Evolutionary conservation across 2,888 invertebrate genomes (phyloP).

Genomic region (Stratiomys singularior): DNA sequence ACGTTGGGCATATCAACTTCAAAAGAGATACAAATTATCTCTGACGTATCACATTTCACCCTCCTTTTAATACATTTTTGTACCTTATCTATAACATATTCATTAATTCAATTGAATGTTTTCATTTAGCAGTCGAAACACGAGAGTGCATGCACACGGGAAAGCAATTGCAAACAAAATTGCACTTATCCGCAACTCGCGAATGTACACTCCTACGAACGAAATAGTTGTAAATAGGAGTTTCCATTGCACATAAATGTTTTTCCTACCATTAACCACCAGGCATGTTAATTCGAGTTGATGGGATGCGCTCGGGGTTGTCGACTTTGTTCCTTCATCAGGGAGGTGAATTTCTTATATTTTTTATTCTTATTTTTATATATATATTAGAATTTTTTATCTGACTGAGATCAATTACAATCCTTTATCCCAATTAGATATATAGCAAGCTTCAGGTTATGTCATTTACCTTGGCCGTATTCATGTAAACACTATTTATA

Average conservation of each 20-base stretch:
- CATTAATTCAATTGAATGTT: slow-evolving; percentile 45
- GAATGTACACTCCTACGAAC: slow-evolving; percentile 16
- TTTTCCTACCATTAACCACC: slow-evolving; percentile 45
- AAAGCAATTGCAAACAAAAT: slow-evolving; percentile 29
- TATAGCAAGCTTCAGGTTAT: no score
- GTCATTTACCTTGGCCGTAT: no score
- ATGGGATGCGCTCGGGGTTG: no score
- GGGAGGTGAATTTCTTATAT: no score
- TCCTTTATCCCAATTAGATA: no score
- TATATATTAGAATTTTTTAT: no score
- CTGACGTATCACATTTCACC: slow-evolving; percentile 38
- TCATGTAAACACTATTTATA: no score
- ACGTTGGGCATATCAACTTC: slow-evolving; percentile 24
- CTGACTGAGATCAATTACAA: no score
- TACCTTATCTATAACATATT: slow-evolving; percentile 42
- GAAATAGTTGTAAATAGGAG: slow-evolving; percentile 43
- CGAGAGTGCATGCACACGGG: slow-evolving; percentile 3
- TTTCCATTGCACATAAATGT: slow-evolving; percentile 34
- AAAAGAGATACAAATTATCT: slow-evolving; percentile 7
- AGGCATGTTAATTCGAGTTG: slow-evolving; percentile 35
- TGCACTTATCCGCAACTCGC: slow-evolving; percentile 30
- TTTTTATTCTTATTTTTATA: no score
- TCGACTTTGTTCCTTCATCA: no score
- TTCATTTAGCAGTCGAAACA: slow-evolving; percentile 22
- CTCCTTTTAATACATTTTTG: slow-evolving; percentile 13